Evolutionary conservation across 2,113 vertebrate genomes (phyloP).

Genomic region (Gopherus evgoodei): DNA sequence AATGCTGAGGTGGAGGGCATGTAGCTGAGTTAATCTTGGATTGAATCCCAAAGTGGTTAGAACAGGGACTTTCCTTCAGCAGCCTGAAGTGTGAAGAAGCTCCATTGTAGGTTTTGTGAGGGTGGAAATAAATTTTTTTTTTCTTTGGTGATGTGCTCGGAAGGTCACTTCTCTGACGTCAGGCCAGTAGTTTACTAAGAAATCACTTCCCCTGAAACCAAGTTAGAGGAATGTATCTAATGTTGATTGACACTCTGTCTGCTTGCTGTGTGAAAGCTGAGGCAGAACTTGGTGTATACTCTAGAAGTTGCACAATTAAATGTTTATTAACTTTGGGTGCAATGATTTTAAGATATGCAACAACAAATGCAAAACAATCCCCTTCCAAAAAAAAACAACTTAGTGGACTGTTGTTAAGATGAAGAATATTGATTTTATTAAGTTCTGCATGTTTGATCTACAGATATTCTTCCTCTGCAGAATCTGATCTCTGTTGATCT

Average conservation of each 20-base stretch:
- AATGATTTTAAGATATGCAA: not conserved
- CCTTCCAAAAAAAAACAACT: not conserved
- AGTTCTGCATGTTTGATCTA: not conserved
- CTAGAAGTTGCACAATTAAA: not conserved
- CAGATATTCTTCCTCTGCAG: not conserved
- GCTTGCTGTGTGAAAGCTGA: not conserved
- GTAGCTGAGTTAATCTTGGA: not conserved
- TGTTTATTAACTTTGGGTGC: not conserved
- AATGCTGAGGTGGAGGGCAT: not conserved
- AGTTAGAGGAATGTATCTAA: not conserved
- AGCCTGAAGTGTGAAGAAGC: not conserved
- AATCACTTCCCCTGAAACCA: not conserved
- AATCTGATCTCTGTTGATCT: not conserved
- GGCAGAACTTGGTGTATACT: not conserved
- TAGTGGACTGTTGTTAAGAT: not conserved
- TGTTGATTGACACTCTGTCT: not conserved
- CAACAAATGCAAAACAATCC: not conserved
- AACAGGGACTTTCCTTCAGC: not conserved
- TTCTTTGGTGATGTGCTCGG: not conserved
- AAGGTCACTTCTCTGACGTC: not conserved
- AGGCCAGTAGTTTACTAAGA: not conserved
- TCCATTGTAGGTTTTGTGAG: not conserved
- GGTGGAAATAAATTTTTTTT: not conserved
- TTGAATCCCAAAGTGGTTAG: not conserved
- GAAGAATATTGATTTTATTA: not conserved